Percentiles rank a stretch among this genome's conserved stretches.
These are phyloP conservation scores for Ligdia adustata DNA, from an alignment of 2,888 invertebrate species.

Conservation along the genomic window DNA sequence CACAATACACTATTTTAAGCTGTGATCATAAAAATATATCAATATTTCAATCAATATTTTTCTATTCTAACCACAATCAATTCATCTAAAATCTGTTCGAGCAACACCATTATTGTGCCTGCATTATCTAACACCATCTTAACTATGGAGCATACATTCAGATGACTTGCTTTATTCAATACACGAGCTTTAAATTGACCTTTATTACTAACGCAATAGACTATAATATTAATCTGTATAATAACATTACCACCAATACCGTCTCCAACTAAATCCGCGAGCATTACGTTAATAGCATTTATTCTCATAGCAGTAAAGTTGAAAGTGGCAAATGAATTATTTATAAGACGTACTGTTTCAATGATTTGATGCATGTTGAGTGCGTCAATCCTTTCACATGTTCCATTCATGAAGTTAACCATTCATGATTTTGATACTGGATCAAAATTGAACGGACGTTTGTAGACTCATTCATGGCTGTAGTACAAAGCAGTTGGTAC, in stretches of 20 bases:
- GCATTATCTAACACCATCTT: conserved; percentile 36
- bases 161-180: conserved; percentile 24
- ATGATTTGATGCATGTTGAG: conserved; percentile 43
- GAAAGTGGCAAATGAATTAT: conserved; percentile 24
- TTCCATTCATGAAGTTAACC: conserved; percentile 64
- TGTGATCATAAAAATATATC: conserved; percentile 20
- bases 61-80: conserved; percentile 18
- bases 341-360: conserved; percentile 45
- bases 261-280: conserved; percentile 6
- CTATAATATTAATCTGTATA: conserved; percentile 11
- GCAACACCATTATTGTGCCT: conserved; percentile 32
- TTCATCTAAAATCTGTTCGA: conserved; percentile 20
- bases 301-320: conserved; percentile 23
- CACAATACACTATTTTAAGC: background rate
- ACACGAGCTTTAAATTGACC: background rate
- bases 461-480: conserved; percentile 43
- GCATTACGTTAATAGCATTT: conserved; percentile 10
- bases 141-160: conserved; percentile 10
- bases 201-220: conserved; percentile 9
- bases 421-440: conserved; percentile 59
- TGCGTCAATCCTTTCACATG: conserved; percentile 63
- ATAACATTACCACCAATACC: conserved; percentile 10
- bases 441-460: conserved; percentile 37
- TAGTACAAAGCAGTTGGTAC: too few species aligned
- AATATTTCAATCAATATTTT: conserved; percentile 22